These are phyloP conservation scores for Drosophila baimaii DNA, from an alignment of 1,140 invertebrate genomes.

Conservation along the genomic window DNA sequence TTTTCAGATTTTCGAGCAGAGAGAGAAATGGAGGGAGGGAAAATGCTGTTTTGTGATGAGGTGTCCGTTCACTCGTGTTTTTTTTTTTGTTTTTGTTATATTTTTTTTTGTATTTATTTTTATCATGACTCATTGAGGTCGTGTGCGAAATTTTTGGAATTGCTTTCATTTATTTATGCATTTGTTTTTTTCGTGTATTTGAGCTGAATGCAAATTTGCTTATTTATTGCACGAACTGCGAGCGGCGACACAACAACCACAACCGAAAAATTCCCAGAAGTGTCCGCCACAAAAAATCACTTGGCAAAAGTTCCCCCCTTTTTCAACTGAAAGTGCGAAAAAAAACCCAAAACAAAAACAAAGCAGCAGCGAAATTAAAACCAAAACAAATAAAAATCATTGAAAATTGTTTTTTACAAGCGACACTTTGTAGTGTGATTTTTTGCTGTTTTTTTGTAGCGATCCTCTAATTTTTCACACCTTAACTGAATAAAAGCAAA, in stretches of 20 bases:
- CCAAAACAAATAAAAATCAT: conserved; percentile 34
- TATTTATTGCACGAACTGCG: conserved; percentile 67
- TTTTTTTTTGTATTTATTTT: conserved; percentile 13
- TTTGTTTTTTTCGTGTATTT: conserved; percentile 73
- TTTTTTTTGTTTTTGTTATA: conserved; percentile 1
- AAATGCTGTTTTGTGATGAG: conserved; percentile 28
- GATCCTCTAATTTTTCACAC: conserved; percentile 27
- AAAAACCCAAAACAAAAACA: conserved; percentile 24
- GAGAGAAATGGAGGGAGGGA: conserved; percentile 9
- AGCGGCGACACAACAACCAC: conserved; percentile 21
- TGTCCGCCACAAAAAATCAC: conserved; percentile 49
- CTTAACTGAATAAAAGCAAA: conserved; percentile 5
- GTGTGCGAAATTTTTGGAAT: conserved; percentile 81
- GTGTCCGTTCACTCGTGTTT: conserved; percentile 33
- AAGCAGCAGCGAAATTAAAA: conserved; percentile 20
- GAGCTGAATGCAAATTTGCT: conserved; percentile 76
- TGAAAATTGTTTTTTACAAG: conserved; percentile 43
- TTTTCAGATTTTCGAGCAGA: conserved; percentile 33
- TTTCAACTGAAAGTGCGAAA: conserved; percentile 15
- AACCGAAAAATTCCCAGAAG: conserved; percentile 63
- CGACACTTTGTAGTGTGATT: conserved; percentile 33
- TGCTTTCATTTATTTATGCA: conserved; percentile 81
- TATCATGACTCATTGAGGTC: conserved; percentile 75
- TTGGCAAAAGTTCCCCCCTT: conserved; percentile 43
- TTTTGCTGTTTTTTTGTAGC: neutral